Evolutionary conservation across 2,888 invertebrate genomes (phyloP), one percentile per base, ranked within the genome.

Genomic region (Megastigmus dorsalis): DNA sequence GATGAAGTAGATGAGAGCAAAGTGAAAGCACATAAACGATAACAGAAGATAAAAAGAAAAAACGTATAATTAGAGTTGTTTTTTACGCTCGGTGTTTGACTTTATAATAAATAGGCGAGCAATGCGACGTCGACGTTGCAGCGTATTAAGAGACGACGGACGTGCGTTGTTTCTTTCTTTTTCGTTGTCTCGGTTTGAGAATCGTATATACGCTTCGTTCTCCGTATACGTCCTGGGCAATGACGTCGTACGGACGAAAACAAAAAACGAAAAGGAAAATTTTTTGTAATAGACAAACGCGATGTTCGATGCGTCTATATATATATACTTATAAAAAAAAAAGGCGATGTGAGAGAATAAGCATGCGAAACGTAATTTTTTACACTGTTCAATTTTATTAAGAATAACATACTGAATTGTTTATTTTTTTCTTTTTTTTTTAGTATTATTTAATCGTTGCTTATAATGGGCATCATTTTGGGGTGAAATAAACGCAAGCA

Each of bases 31-130:
- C 43, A 78, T 76, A 77, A 74, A 75, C 55, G 70, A 79, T 77
- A 79, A 78, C 76, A 77, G 73, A 75, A 54, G 70, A 79, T 77
- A 79, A 73, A 68, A 79, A 77, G 79, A 68, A 77, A 79, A 81
- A 79, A 82, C n/a, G 13, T 60, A 66, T 43, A 43, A 43, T 41
- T 66, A 57, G 82, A 84, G 86, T 86, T 87, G 86, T 87, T 87
- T 87, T 87, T 84, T 87, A 87, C 87, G 86, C 86, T 85, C 83
- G 83, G 84, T 86, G 85, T 87, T n/a, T 83, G 83, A 84, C 83
- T 77, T 78, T 84, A 84, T n/a, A 81, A 78, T 79, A 79, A 82
- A 75, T 81, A n/a, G n/a, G n/a, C n/a, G n/a, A n/a, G n/a, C n/a
- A n/a, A 82, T 80, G 79, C 81, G 82, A 84, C 81, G 23, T 52